A percentile compares a stretch with the other conserved stretches of the same genome.
phyloP scores from a whole-genome alignment of 2,888 invertebrate species.

The Pyrgus malvae region DNA sequence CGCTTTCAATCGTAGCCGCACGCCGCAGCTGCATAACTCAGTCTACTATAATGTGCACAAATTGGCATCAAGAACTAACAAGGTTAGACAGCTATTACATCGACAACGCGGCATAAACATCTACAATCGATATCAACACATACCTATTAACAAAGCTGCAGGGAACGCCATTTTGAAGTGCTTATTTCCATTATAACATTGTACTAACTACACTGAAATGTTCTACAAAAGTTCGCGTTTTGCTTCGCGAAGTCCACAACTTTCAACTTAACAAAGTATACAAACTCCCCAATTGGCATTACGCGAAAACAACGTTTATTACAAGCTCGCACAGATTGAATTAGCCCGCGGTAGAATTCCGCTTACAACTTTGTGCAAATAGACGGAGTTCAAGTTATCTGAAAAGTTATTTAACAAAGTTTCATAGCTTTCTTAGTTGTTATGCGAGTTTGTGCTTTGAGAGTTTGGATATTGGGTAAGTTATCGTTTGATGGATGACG shows the following conservation, averaged over 20 bases:
- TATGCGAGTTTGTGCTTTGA: constrained; percentile 66
- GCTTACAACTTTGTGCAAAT: constrained; percentile 79
- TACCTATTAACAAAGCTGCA: constrained; percentile 65
- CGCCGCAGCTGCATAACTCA: background rate
- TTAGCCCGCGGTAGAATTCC: constrained; percentile 73
- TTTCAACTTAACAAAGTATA: constrained; percentile 66
- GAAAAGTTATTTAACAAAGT: constrained; percentile 83
- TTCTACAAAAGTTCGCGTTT: constrained; percentile 82
- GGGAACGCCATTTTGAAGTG: constrained; percentile 81
- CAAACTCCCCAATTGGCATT: constrained; percentile 75
- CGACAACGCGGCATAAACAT: constrained; percentile 17
- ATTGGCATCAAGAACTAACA: constrained; percentile 24
- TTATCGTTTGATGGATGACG: constrained; percentile 56
- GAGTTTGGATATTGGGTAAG: constrained; percentile 60
- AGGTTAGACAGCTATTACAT: constrained; percentile 24
- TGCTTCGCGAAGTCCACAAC: constrained; percentile 81
- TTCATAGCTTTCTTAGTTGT: constrained; percentile 77
- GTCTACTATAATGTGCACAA: constrained; percentile 20
- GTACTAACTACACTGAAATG: constrained; percentile 83
- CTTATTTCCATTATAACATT: constrained; percentile 83
- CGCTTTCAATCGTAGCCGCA: constrained; percentile 5
- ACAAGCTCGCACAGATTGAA: constrained; percentile 79
- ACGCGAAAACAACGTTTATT: constrained; percentile 80
- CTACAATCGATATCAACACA: constrained; percentile 61
- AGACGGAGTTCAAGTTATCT: constrained; percentile 80